These are phyloP conservation scores for Cygnus atratus DNA, from an alignment of 2,113 vertebrate species.

Conservation along the genomic window DNA sequence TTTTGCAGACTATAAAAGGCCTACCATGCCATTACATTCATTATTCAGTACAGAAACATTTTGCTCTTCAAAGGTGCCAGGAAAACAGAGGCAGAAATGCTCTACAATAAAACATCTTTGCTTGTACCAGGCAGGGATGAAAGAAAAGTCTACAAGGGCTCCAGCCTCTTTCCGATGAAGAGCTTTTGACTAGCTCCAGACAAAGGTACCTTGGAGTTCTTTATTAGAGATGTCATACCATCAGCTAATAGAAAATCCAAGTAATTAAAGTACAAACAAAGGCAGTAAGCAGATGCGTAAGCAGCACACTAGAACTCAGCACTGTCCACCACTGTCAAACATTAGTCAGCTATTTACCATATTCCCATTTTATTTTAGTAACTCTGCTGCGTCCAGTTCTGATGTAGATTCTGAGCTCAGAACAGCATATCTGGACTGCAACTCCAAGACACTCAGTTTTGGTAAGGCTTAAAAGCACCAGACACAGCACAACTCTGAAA, in stretches of 20 bases:
- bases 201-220: not conserved
- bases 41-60: not conserved
- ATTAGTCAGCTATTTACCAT: not conserved
- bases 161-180: not conserved
- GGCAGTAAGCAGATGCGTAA: not conserved
- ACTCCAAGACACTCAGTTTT: not conserved
- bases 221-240: not conserved
- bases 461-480: not conserved
- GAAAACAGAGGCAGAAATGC: not conserved
- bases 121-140: not conserved
- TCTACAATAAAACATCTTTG: not conserved
- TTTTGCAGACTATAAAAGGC: not conserved
- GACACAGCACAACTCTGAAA: not conserved
- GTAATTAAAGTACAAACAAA: not conserved
- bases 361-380: not conserved
- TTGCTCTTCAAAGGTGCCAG: not conserved
- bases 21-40: not conserved
- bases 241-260: not conserved
- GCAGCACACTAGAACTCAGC: not conserved
- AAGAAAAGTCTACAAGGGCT: not conserved
- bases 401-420: not conserved
- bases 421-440: not conserved
- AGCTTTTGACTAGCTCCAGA: not conserved
- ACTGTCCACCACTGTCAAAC: not conserved
- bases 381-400: not conserved